These are phyloP conservation scores for Heterochromis multidens DNA, from an alignment of 2,113 vertebrate genomes.

Conservation along the genomic window DNA sequence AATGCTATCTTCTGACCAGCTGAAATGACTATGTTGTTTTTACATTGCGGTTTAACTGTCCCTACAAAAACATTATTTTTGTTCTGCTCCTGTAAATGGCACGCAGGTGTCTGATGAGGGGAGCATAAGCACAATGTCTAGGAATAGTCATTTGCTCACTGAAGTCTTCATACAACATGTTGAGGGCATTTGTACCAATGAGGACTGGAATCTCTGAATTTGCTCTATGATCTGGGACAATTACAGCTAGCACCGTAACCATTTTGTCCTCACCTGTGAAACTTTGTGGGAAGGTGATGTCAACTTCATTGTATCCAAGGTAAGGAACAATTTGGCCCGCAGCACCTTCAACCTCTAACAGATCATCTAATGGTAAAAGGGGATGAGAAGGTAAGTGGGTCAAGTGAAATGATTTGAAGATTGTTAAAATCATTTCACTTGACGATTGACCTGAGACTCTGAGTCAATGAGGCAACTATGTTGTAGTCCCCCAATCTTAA, in stretches of 20 bases:
- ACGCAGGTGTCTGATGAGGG: too few relatives aligned
- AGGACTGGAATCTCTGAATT: background rate
- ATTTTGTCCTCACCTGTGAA: fast-evolving
- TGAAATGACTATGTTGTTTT: too few relatives aligned
- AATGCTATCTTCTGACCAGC: too few relatives aligned
- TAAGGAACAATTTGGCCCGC: background rate
- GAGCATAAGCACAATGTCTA: too few relatives aligned
- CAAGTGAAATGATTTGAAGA: background rate
- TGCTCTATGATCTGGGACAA: background rate
- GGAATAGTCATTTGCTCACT: background rate
- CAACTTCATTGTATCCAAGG: background rate
- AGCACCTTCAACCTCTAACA: background rate
- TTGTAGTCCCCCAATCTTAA: background rate
- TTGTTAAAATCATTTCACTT: too few relatives aligned
- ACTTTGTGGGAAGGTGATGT: background rate
- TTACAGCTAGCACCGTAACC: background rate
- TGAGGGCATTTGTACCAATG: background rate
- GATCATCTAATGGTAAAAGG: background rate
- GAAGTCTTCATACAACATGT: background rate
- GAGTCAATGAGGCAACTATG: background rate
- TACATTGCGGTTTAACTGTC: too few relatives aligned
- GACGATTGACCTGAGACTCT: background rate
- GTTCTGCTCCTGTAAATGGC: too few relatives aligned
- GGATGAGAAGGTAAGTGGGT: background rate
- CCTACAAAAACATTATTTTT: too few relatives aligned